phyloP scores from a whole-genome alignment of 2,113 vertebrate genomes.

The Amblyopsis rosae region DNA sequence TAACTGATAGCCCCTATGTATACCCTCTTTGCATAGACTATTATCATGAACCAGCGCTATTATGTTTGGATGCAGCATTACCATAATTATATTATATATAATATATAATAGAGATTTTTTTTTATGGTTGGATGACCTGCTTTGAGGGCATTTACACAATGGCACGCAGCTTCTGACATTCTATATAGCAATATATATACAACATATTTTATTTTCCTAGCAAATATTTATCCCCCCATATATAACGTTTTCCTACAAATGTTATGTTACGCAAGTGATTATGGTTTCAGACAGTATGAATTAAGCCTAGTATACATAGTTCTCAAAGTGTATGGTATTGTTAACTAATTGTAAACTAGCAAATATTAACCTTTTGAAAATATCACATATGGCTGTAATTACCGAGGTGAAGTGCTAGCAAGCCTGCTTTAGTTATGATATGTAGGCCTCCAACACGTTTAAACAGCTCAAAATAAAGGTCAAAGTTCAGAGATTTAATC shows the following conservation, averaged over 20 bases:
- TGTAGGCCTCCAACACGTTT: neutral
- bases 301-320: neutral
- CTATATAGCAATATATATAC: too few relatives aligned
- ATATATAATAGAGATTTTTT: constrained; percentile 25
- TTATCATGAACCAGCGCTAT: constrained; percentile 25
- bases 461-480: neutral
- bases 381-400: neutral
- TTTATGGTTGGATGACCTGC: constrained; percentile 47
- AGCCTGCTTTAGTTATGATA: neutral
- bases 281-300: neutral
- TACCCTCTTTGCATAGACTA: constrained; percentile 26
- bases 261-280: too few relatives aligned
- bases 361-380: too few relatives aligned
- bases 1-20: neutral
- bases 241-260: too few relatives aligned
- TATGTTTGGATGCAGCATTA: constrained; percentile 35
- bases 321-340: too few relatives aligned
- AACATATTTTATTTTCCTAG: too few relatives aligned
- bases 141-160: constrained; percentile 32
- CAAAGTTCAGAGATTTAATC: constrained; percentile 38
- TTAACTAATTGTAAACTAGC: too few relatives aligned
- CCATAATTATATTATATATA: constrained; percentile 61
- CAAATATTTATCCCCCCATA: too few relatives aligned
- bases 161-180: too few relatives aligned
- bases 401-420: neutral